phyloP scores from a whole-genome alignment of 2,888 invertebrate genomes.

The Drosophila silvestris region DNA sequence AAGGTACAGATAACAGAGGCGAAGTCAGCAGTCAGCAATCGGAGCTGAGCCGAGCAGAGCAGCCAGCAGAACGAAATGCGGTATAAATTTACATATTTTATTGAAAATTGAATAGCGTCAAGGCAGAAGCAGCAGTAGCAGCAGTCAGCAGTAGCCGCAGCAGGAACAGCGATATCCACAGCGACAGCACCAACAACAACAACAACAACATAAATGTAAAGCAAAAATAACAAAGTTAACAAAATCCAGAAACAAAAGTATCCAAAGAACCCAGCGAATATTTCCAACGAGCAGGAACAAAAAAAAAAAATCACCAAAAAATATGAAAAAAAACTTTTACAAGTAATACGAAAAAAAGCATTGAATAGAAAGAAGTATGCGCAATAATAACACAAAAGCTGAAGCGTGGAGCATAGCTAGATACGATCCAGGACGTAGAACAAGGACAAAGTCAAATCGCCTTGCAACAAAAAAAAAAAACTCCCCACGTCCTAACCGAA shows the following conservation, averaged over 20 bases:
- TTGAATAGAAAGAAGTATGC: slow-evolving; percentile 62
- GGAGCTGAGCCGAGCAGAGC: slow-evolving; percentile 51
- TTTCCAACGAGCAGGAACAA: slow-evolving; percentile 39
- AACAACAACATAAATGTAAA: slow-evolving; percentile 34
- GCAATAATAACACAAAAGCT: slow-evolving; percentile 74
- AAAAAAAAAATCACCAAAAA: slow-evolving; percentile 25
- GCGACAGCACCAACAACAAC: not conserved
- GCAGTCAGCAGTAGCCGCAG: slow-evolving; percentile 17
- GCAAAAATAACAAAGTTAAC: slow-evolving; percentile 77
- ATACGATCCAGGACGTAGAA: slow-evolving; percentile 6
- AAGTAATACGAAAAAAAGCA: slow-evolving; percentile 62
- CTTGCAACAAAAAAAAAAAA: not conserved
- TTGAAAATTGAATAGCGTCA: slow-evolving; percentile 78
- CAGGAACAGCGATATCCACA: slow-evolving; percentile 6
- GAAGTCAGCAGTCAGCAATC: not conserved
- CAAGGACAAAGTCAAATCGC: not conserved
- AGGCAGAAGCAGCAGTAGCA: slow-evolving; percentile 28
- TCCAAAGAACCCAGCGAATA: slow-evolving; percentile 43
- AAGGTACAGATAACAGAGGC: not conserved
- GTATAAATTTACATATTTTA: slow-evolving; percentile 80
- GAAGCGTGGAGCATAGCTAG: slow-evolving; percentile 35
- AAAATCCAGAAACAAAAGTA: slow-evolving; percentile 75
- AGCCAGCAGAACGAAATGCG: slow-evolving; percentile 68
- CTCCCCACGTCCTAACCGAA: not conserved
- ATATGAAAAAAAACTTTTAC: slow-evolving; percentile 55